Evolutionary conservation across 2,797 vertebrate species (phyloP).

Genomic region (Xyrichtys novacula): DNA sequence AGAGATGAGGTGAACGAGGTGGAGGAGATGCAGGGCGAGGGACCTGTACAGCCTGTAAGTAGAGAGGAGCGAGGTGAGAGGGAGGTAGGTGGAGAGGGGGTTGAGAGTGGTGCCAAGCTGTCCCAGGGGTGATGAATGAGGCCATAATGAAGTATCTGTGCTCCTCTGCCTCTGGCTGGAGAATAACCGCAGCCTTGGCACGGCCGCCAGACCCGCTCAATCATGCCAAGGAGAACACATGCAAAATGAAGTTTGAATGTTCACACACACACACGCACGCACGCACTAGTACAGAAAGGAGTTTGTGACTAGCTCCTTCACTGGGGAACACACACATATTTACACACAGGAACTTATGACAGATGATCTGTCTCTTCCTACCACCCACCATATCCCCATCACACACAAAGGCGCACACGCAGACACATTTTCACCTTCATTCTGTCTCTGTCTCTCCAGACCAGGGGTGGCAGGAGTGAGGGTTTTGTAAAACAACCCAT

Average conservation of each 20-base stretch:
- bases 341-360: slow-evolving; percentile 50
- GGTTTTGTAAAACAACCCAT: slow-evolving; percentile 65
- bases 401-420: slow-evolving; percentile 10
- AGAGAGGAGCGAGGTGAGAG: slow-evolving; percentile 51
- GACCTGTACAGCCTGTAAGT: slow-evolving; percentile 49
- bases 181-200: slow-evolving; percentile 77
- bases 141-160: slow-evolving; percentile 83
- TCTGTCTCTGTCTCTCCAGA: slow-evolving; percentile 41
- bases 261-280: slow-evolving; percentile 2
- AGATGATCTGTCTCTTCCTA: slow-evolving; percentile 49
- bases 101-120: slow-evolving; percentile 71
- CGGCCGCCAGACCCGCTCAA: slow-evolving; percentile 42
- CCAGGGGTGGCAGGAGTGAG: slow-evolving; percentile 45
- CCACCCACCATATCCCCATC: slow-evolving; percentile 46
- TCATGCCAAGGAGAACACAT: slow-evolving; percentile 55
- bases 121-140: slow-evolving; percentile 84
- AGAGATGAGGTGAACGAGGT: slow-evolving; percentile 37
- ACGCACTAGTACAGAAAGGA: slow-evolving; percentile 13
- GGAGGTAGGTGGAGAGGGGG: slow-evolving; percentile 41
- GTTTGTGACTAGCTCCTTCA: slow-evolving; percentile 33
- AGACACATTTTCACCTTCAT: slow-evolving; percentile 41
- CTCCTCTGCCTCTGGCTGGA: slow-evolving; percentile 70
- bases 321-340: slow-evolving; percentile 37
- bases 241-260: slow-evolving; percentile 21
- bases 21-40: slow-evolving; percentile 38